These are phyloP conservation scores for Thecocarcelia acutangulata DNA, from an alignment of 2,888 invertebrate genomes.

Conservation along the genomic window DNA sequence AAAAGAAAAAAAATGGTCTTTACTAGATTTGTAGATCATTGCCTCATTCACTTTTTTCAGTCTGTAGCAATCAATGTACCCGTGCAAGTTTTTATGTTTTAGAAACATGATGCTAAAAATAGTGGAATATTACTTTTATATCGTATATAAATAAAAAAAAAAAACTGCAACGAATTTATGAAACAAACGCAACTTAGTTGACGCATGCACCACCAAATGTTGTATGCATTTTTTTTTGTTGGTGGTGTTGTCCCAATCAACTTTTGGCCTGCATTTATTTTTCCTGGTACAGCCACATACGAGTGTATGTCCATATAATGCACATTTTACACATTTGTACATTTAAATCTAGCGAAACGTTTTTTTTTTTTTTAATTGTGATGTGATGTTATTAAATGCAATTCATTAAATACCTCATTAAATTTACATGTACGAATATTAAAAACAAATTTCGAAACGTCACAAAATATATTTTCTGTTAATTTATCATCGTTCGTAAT, in stretches of 20 bases:
- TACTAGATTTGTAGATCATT: conserved; percentile 60
- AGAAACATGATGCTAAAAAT: conserved; percentile 42
- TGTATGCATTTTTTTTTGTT: conserved; percentile 10
- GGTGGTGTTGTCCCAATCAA: conserved; percentile 70
- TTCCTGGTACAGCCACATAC: neutral
- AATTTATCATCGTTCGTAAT: conserved; percentile 39
- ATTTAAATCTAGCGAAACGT: conserved; percentile 1
- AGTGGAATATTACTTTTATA: conserved; percentile 32
- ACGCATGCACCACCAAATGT: conserved; percentile 1
- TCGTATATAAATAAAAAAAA: conserved; percentile 9
- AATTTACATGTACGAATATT: conserved; percentile 24
- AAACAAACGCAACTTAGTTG: conserved; percentile 13
- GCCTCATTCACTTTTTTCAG: conserved; percentile 35
- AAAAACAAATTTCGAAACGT: conserved; percentile 32
- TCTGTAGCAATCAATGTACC: conserved; percentile 19
- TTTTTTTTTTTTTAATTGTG: conserved; percentile 15
- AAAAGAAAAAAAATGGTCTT: conserved; percentile 27
- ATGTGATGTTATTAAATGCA: neutral
- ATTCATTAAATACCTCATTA: conserved; percentile 37
- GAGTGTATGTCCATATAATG: too few species aligned
- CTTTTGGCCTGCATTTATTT: conserved; percentile 69
- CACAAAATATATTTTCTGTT: conserved; percentile 34
- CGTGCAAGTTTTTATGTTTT: conserved; percentile 36
- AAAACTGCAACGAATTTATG: conserved; percentile 52
- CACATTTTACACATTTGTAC: neutral